phyloP scores from a whole-genome alignment of 2,797 vertebrate species.

The Centropyge bicolor region DNA sequence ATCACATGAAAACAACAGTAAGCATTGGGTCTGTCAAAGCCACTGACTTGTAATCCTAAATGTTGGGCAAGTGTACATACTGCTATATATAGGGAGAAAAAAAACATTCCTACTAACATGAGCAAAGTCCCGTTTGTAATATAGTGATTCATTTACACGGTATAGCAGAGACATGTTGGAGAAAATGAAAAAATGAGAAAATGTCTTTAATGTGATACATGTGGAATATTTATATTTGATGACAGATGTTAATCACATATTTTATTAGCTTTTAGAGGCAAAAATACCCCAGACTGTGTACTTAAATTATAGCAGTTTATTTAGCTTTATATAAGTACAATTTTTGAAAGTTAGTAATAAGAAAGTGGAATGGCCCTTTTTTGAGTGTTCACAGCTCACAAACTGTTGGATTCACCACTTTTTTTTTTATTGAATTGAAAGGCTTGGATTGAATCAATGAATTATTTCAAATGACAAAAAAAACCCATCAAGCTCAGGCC shows the following conservation, averaged over 20 bases:
- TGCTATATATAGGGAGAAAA: background rate
- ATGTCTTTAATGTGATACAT: background rate
- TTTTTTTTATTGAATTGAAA: background rate
- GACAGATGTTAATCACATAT: background rate
- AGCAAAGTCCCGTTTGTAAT: conserved; percentile 45
- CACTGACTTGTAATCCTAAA: background rate
- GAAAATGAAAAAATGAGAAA: no score
- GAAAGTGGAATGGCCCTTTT: background rate
- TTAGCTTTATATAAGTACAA: background rate
- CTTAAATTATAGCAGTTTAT: background rate
- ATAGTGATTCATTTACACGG: conserved; percentile 41
- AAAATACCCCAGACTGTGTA: background rate
- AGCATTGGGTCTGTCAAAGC: conserved; percentile 19
- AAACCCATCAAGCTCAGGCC: conserved; percentile 28
- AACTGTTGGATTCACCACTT: background rate
- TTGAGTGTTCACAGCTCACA: background rate
- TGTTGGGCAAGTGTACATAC: background rate
- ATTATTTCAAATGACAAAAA: conserved; percentile 32
- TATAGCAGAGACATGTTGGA: background rate
- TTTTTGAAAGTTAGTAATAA: background rate
- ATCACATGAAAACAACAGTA: conserved; percentile 29
- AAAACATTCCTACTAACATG: background rate
- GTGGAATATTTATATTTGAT: background rate
- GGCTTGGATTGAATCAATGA: conserved; percentile 2
- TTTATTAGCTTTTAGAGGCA: background rate